Base-by-base conservation (phyloP, 30 jellyfish, hydroid and myxozoan species). In the Aurelia coerulea region DNA sequence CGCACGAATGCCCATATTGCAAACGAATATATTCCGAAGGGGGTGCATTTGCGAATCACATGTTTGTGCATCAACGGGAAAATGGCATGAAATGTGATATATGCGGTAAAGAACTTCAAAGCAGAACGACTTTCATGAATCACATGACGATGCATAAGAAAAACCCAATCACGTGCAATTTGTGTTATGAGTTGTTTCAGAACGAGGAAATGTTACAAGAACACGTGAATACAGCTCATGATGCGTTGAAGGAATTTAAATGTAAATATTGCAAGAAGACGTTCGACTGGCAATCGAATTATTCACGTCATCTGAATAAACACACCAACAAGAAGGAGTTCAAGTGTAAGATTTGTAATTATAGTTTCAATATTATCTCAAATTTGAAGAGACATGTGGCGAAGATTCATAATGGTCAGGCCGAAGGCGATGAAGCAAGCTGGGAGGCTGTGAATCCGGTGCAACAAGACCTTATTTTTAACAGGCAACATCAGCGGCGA, bases 371-470 rank as follows among this genome's bases (percentile, higher is more conserved):
- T 68, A 59, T 41, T 35, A 56, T 70, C 16, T 81, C 91, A 10
- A 81, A 81, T 81, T 76, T 81, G 12, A 81, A 59, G 64, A 68
- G 91, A 72, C 91, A 81, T 29, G 70, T 53, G 84, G 50, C 12
- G 2, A 17, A 53, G 9, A 75, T 68, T 19, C 91, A 81, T 58
- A 81, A 81, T n/a, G 91, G 84, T 17, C 83, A 81, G 41, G 64
- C 88, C 11, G 88, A 62, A 16, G 54, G 42, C 17, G 52, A 42
- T 10, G 73, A 49, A 46, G 58, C 62, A 63, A 78, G 78, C 32
- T 78, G 88, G 88, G 88, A 78, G 42, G 88, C 88, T 3, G 78
- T 78, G 14, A 78, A 78, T 78, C 88, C 88, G 32, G 78, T 67
- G 16, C 88, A 78, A 23, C 78, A 58, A 53, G 88, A 78, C 78